Percentiles rank a stretch among this genome's conserved stretches.
Conservation (phyloP, 2,888 invertebrate species). For the Netelia inedita region DNA sequence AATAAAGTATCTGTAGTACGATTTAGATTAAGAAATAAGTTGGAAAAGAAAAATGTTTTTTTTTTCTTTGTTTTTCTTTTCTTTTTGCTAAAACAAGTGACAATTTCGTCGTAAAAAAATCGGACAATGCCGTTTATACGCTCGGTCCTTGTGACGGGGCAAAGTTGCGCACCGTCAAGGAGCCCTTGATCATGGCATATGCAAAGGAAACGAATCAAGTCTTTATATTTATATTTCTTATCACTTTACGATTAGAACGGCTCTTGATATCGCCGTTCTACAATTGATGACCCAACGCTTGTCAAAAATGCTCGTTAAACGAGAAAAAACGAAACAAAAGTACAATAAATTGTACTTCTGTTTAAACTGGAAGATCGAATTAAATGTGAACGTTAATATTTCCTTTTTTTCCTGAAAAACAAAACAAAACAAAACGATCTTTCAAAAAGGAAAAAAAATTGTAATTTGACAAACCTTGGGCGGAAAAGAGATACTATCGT, state of each 20-base stretch:
- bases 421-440: not conserved
- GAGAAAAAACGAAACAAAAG: not conserved
- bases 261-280: conserved; percentile 30
- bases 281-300: conserved; percentile 63
- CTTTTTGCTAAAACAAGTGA: conserved; percentile 27
- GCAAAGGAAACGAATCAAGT: conserved; percentile 70
- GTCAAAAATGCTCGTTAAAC: conserved; percentile 51
- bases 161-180: conserved; percentile 61
- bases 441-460: not conserved
- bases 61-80: not conserved
- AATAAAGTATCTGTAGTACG: conserved; percentile 47
- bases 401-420: not conserved
- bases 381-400: not conserved
- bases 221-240: conserved; percentile 58
- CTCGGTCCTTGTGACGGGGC: conserved; percentile 40
- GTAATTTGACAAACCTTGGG: conserved; percentile 66
- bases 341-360: not conserved
- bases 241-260: conserved; percentile 38
- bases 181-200: conserved; percentile 59
- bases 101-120: conserved; percentile 10
- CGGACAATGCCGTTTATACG: not conserved
- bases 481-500: conserved; percentile 62
- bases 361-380: not conserved
- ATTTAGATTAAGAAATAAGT: conserved; percentile 45
- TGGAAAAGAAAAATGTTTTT: conserved; percentile 22